Conservation (phyloP, 2,888 invertebrate genomes). For the Meiosimyza decipiens region DNA sequence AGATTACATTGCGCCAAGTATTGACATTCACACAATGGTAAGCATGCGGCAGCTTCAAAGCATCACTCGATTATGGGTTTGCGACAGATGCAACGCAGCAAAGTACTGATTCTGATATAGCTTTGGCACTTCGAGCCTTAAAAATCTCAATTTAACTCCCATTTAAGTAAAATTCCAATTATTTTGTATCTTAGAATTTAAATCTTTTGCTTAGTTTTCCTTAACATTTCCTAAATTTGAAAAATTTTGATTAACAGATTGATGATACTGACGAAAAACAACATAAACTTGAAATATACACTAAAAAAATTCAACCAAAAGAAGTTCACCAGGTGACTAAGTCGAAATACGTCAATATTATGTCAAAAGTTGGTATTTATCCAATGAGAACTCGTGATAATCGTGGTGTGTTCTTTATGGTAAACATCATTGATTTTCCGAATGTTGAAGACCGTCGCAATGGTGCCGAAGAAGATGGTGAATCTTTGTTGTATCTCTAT, state of each 20-base stretch:
- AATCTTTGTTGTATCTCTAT: conserved; percentile 72
- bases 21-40: no score
- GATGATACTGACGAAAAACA: conserved; percentile 27
- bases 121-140: no score
- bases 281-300: conserved; percentile 46
- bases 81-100: no score
- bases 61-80: no score
- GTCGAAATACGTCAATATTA: conserved; percentile 51
- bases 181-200: no score
- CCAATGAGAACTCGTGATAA: conserved; percentile 69
- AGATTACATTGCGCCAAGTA: no score
- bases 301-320: conserved; percentile 40
- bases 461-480: conserved; percentile 73
- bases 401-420: conserved; percentile 73
- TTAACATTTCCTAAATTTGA: no score
- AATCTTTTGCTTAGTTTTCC: no score
- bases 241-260: neutral
- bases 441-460: conserved; percentile 65
- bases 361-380: conserved; percentile 53
- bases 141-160: no score
- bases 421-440: conserved; percentile 72
- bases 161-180: no score
- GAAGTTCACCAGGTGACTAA: conserved; percentile 48
- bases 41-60: no score
- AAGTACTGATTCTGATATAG: no score